Base-by-base conservation (phyloP, 2,797 vertebrate genomes). In the Sebastes alutus region DNA sequence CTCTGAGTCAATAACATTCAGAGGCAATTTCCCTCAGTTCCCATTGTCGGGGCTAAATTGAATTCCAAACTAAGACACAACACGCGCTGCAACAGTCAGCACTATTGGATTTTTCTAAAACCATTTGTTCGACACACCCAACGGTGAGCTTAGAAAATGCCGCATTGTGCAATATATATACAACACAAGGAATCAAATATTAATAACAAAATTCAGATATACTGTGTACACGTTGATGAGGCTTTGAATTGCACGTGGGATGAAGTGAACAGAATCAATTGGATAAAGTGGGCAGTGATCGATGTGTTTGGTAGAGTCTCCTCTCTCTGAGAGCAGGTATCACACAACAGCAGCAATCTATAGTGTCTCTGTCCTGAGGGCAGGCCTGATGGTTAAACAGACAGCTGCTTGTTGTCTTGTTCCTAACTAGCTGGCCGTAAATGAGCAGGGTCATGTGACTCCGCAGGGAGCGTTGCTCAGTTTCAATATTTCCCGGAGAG, bases 1-100 rank as follows among this genome's bases (percentile, higher is more conserved):
- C 59, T 68, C 79, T 55, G 46, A 90, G 78, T 93, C 92, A 90
- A 91, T 90, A 93, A 88, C 73, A 88, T 87, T 89, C 87, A 74
- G 54, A 72, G 68, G 87, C 84, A 88, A 85, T 93, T 72, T 80
- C 84, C 85, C 58, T 81, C 82, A 56, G 64, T 85, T 88, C 81
- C 52, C 71, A 75, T 83, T 75, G 81, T 82, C 18, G 29, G 52
- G 55, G 32, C 56, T 74, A 77, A 90, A 93, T 88, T 78, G 67
- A 86, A 92, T 91, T 82, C 74, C 87, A 87, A 84, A 82, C 56
- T 62, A 18, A 89, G 72, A 87, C 23, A 76, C 59, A 61, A 33
- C 60, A 30, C 29, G 27, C 30, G 56, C 69, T 60, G 75, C 77
- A 58, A 62, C 73, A 65, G 72, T 87, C 86, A 83, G 88, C 88